Conservation (phyloP, 1,140 invertebrate species). For the Anastatus disparis region DNA sequence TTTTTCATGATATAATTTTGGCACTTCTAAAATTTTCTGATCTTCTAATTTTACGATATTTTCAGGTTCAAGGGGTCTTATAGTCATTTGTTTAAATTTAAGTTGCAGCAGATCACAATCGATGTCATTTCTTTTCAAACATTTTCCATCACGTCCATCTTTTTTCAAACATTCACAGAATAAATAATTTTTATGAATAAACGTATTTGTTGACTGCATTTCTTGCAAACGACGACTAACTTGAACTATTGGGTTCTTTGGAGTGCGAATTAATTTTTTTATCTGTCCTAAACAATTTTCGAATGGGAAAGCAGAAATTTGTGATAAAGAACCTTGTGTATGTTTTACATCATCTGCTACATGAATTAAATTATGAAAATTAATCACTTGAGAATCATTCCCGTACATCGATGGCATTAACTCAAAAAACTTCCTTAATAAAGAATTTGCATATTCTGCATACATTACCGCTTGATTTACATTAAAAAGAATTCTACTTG, state of each 20-base stretch:
- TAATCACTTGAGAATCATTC: conserved; percentile 36
- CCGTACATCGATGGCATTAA: conserved; percentile 45
- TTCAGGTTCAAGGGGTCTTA: conserved; percentile 33
- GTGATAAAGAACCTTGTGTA: conserved; percentile 31
- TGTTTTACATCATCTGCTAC: conserved; percentile 44
- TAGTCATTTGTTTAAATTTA: conserved; percentile 39
- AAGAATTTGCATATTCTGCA: conserved; percentile 36
- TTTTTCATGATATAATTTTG: conserved; percentile 33
- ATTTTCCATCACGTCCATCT: no score
- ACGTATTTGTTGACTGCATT: neutral
- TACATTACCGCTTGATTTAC: conserved; percentile 31
- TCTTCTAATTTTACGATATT: conserved; percentile 45
- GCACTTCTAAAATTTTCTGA: conserved; percentile 39
- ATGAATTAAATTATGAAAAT: conserved; percentile 47
- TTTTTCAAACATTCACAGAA: conserved; percentile 10
- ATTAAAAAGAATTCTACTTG: conserved; percentile 40
- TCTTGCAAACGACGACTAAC: neutral
- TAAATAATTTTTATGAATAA: neutral
- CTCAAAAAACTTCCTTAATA: conserved; percentile 46
- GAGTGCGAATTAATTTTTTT: conserved; percentile 28
- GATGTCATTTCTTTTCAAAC: neutral
- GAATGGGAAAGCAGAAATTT: conserved; percentile 39
- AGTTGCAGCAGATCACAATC: conserved; percentile 20
- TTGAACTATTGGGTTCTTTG: conserved; percentile 11
- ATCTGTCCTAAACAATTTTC: conserved; percentile 36